Conservation (phyloP, 2,113 vertebrate species). For the Xyliphius kryptos region DNA sequence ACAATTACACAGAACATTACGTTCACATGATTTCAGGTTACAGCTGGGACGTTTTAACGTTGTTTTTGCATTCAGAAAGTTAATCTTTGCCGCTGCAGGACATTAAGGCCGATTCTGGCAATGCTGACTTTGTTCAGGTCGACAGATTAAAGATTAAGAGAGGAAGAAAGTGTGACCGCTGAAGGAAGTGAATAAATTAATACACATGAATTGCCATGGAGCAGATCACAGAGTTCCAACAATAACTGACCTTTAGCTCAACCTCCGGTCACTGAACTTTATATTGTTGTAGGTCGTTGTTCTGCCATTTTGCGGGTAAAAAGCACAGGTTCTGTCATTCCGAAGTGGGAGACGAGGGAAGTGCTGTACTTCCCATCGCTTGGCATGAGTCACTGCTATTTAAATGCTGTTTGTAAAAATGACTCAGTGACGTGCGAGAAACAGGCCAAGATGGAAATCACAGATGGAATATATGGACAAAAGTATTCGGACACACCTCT, state of each 20-base stretch:
- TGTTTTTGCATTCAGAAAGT: too few species aligned
- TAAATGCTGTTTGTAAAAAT: neutral
- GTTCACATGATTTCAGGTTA: neutral
- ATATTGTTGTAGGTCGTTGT: neutral
- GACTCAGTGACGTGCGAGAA: neutral
- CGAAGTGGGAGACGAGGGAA: neutral
- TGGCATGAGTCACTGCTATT: neutral
- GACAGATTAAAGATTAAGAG: neutral
- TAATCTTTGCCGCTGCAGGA: too few species aligned
- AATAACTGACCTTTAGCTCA: neutral
- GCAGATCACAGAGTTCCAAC: neutral
- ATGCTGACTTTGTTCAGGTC: constrained; percentile 2
- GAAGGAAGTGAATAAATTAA: neutral
- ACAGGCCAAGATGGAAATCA: neutral
- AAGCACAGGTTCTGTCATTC: neutral
- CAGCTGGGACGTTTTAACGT: too few species aligned
- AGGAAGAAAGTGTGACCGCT: neutral
- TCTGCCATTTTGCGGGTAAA: neutral
- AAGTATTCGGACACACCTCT: too few species aligned
- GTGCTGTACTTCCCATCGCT: constrained; percentile 13
- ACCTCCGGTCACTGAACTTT: neutral
- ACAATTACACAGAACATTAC: neutral
- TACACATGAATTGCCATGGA: neutral
- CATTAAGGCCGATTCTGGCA: neutral
- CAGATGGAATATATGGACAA: neutral